phyloP scores from a whole-genome alignment of 64 coral and sea anemone species.

The Actinia equina region DNA sequence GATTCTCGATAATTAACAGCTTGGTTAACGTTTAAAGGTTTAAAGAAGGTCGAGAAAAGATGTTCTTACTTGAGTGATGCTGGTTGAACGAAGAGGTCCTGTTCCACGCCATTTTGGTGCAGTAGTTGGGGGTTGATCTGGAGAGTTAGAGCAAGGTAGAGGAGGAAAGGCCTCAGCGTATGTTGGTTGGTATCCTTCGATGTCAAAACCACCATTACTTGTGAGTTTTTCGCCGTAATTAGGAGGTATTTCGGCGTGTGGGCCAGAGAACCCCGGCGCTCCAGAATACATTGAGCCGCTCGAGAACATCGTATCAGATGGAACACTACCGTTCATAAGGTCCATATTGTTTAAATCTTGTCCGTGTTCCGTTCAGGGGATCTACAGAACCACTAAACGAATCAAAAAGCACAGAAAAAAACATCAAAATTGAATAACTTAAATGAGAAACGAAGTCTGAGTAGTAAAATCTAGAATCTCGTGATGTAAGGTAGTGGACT shows the following conservation, averaged over 20 bases:
- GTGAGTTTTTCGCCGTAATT: conserved; percentile 31
- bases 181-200: conserved; percentile 84
- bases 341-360: conserved; percentile 96
- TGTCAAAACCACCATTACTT: conserved; percentile 56
- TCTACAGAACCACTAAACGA: conserved; percentile 96
- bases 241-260: conserved; percentile 38
- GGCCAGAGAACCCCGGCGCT: conserved; percentile 44
- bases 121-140: conserved; percentile 40
- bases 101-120: conserved; percentile 86
- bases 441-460: not conserved
- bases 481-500: not conserved
- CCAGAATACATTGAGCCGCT: conserved; percentile 52
- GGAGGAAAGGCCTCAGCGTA: conserved; percentile 95
- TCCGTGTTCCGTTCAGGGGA: conserved; percentile 93
- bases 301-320: conserved; percentile 10
- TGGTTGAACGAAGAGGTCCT: conserved; percentile 51
- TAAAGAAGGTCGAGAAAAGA: not conserved
- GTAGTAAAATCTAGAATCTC: not conserved
- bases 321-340: conserved; percentile 66
- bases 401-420: not conserved
- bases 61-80: conserved; percentile 56
- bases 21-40: not conserved
- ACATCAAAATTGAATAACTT: not conserved
- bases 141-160: conserved; percentile 50
- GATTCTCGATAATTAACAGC: not conserved